phyloP scores from a whole-genome alignment of 2,888 invertebrate genomes.

The Nesidiocoris tenuis region DNA sequence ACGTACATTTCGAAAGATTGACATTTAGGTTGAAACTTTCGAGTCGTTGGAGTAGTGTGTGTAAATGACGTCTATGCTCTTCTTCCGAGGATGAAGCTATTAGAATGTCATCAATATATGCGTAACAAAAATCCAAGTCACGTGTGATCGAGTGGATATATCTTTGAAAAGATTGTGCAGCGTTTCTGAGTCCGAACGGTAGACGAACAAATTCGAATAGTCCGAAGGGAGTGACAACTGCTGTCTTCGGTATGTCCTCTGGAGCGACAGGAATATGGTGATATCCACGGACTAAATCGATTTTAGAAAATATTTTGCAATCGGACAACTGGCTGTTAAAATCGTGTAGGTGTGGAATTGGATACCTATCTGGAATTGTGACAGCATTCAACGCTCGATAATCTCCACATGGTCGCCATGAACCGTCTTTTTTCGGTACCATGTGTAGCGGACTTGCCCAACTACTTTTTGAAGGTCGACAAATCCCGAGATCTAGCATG shows the following conservation, averaged over 20 bases:
- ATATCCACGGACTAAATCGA: slow-evolving; percentile 49
- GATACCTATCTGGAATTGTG: slow-evolving; percentile 51
- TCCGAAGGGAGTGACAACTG: slow-evolving; percentile 20
- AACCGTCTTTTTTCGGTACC: slow-evolving; percentile 49
- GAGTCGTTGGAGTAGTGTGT: slow-evolving; percentile 44
- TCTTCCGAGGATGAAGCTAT: slow-evolving; percentile 47
- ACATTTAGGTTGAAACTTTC: slow-evolving; percentile 49
- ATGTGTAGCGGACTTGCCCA: slow-evolving; percentile 51
- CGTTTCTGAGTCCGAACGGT: slow-evolving; percentile 49
- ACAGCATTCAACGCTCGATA: slow-evolving; percentile 50
- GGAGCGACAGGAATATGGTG: slow-evolving; percentile 45
- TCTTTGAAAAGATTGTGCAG: slow-evolving; percentile 51
- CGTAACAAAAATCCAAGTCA: slow-evolving; percentile 49
- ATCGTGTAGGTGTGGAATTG: slow-evolving; percentile 43
- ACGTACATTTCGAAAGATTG: slow-evolving; percentile 50
- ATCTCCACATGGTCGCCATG: slow-evolving; percentile 52
- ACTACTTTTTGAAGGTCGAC: slow-evolving; percentile 40
- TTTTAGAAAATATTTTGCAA: slow-evolving; percentile 44
- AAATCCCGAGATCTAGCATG: slow-evolving; percentile 48
- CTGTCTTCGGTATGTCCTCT: slow-evolving; percentile 52
- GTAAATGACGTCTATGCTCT: slow-evolving; percentile 49
- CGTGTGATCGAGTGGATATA: slow-evolving; percentile 49
- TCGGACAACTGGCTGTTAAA: slow-evolving; percentile 34
- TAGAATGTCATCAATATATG: slow-evolving; percentile 53
- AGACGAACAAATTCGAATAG: slow-evolving; percentile 46